Conservation (phyloP, 2,888 invertebrate species). For the Dorcus parallelipipedus region DNA sequence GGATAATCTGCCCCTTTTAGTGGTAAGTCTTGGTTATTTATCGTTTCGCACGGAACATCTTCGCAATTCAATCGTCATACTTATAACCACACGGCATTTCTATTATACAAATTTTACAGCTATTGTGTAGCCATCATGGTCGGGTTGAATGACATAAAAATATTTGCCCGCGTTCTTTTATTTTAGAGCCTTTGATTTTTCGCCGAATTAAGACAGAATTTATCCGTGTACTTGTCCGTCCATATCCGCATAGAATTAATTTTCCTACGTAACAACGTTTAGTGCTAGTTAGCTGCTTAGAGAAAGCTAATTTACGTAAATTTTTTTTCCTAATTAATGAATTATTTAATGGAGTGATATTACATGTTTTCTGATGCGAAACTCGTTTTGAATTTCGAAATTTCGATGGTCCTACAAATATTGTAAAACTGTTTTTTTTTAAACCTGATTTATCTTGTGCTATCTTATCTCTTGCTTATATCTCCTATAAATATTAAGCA, state of each 20-base stretch:
- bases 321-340: slow-evolving; percentile 4
- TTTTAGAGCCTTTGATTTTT: background rate
- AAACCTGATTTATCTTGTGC: too few species aligned
- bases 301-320: slow-evolving; percentile 7
- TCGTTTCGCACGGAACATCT: slow-evolving; percentile 13
- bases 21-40: slow-evolving; percentile 20
- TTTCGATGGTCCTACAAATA: too few species aligned
- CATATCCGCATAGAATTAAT: background rate
- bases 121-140: slow-evolving; percentile 39
- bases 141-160: slow-evolving; percentile 17
- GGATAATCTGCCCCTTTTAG: slow-evolving; percentile 25
- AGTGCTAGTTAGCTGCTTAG: background rate
- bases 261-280: background rate
- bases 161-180: background rate
- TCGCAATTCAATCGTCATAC: slow-evolving; percentile 12
- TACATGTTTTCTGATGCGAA: too few species aligned
- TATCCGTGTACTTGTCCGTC: background rate
- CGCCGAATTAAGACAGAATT: too few species aligned
- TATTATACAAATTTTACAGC: slow-evolving; percentile 36
- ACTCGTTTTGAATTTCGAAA: too few species aligned
- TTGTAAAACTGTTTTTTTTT: too few species aligned
- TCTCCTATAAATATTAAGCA: too few species aligned
- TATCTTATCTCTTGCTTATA: too few species aligned
- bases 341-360: background rate
- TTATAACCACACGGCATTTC: slow-evolving; percentile 28